Conservation (phyloP, 2,113 vertebrate genomes). For the Aspidoscelis tigris region DNA sequence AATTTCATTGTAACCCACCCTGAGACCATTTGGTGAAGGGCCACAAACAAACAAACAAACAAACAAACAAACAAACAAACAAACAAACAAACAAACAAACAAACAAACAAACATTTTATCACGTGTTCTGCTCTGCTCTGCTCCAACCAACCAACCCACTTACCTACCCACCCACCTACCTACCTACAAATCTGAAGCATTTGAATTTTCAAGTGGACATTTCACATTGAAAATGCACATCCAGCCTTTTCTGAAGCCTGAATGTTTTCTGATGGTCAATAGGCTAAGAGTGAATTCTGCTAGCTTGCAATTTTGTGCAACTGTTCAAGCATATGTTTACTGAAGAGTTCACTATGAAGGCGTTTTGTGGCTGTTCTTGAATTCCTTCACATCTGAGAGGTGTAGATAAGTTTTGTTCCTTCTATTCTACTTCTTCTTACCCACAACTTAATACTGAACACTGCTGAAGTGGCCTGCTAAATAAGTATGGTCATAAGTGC, state of each 20-base stretch:
- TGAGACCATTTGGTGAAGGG: no score
- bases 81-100: no score
- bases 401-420: neutral
- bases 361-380: neutral
- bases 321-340: neutral
- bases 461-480: neutral
- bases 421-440: neutral
- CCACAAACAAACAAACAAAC: no score
- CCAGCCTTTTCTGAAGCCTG: neutral
- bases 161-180: no score
- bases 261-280: neutral
- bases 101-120: no score
- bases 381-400: neutral
- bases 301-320: neutral
- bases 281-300: neutral
- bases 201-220: neutral
- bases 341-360: neutral
- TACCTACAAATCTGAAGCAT: neutral
- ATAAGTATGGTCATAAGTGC: neutral
- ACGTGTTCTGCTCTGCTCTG: no score
- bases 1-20: no score
- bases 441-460: neutral
- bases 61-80: no score
- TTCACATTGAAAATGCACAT: neutral
- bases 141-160: no score